Evolutionary conservation across 2,888 invertebrate species (phyloP).

Genomic region (Yponomeuta evonymella): DNA sequence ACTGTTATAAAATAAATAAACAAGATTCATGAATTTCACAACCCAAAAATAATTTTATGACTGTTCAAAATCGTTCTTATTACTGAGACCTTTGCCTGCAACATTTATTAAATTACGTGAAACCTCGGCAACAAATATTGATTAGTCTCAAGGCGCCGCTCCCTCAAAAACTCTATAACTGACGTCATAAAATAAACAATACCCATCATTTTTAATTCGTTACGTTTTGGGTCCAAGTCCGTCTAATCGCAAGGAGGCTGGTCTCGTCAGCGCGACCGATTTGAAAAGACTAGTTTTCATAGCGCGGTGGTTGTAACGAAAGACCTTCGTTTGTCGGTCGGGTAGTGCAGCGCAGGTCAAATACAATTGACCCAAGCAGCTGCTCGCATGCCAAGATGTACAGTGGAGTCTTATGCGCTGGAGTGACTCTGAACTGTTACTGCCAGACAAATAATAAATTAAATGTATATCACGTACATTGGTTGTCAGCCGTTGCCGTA

Average conservation of each 20-base stretch:
- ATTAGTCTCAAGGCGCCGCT: too few relatives aligned
- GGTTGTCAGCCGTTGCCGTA: too few relatives aligned
- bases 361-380: not conserved
- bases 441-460: too few relatives aligned
- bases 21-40: too few relatives aligned
- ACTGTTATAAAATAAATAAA: too few relatives aligned
- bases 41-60: too few relatives aligned
- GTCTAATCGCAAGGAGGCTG: not conserved
- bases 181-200: not conserved
- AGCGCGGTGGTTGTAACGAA: not conserved
- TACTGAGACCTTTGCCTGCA: too few relatives aligned
- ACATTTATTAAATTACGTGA: too few relatives aligned
- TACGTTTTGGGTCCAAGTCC: not conserved
- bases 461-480: too few relatives aligned
- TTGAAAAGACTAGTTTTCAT: not conserved
- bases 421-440: not conserved
- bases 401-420: not conserved
- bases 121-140: too few relatives aligned
- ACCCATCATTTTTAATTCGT: not conserved
- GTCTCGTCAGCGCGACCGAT: not conserved
- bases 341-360: not conserved
- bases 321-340: not conserved
- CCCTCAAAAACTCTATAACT: too few relatives aligned
- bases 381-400: not conserved
- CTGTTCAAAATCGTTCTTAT: too few relatives aligned